phyloP scores from a whole-genome alignment of 2,113 vertebrate genomes.

The western clawed frog (Xenopus tropicalis) region UCB_Xtro_10.0 CM004444.2:35439501-35440000 shows the following conservation, averaged over 20 bases:
- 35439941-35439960: not conserved
- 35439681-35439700: no score
- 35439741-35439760: not conserved
- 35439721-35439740: not conserved
- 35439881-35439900: not conserved
- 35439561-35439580: no score
- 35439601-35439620: no score
- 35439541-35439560: no score
- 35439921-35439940: not conserved
- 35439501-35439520: no score
- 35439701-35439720: no score
- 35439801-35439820: not conserved
- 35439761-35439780: not conserved
- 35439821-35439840: not conserved
- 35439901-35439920: not conserved
- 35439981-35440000: not conserved
- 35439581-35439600: no score
- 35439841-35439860: slow-evolving; percentile 2
- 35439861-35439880: not conserved
- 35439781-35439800: not conserved
- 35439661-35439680: no score
- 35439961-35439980: not conserved
- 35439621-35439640: no score
- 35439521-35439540: no score
- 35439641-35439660: no score